phyloP scores from a whole-genome alignment of 2,113 vertebrate species.

The Cyanistes caeruleus region DNA sequence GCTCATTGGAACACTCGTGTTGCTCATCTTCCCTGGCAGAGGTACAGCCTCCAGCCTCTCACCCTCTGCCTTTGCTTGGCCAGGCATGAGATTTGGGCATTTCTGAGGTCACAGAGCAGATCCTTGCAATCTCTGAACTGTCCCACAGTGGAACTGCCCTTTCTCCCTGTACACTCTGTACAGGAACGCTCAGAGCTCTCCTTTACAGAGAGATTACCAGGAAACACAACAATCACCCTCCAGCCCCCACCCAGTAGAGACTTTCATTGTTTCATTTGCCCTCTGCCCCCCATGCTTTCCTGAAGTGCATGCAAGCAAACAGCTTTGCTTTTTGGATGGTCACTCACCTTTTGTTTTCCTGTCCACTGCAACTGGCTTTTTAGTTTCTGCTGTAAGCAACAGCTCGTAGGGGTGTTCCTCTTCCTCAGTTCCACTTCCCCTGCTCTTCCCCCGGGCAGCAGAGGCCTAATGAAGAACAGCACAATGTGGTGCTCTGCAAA shows the following conservation, averaged over 20 bases:
- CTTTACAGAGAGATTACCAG: not conserved
- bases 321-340: not conserved
- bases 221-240: conserved; percentile 19
- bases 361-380: conserved; percentile 73
- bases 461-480: conserved; percentile 74
- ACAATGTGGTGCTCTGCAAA: not conserved
- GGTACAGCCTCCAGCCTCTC: not conserved
- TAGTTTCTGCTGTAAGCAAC: conserved; percentile 89
- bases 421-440: conserved; percentile 71
- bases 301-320: not conserved
- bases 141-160: not conserved
- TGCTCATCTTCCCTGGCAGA: not conserved
- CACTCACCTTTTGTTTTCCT: conserved; percentile 75
- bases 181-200: not conserved
- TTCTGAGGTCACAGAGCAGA: not conserved
- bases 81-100: not conserved
- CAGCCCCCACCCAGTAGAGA: not conserved
- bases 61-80: not conserved
- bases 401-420: conserved; percentile 93
- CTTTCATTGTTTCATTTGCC: not conserved
- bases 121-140: not conserved
- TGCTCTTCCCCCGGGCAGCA: conserved; percentile 78
- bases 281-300: not conserved
- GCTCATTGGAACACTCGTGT: not conserved
- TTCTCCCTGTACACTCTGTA: not conserved